phyloP scores from a whole-genome alignment of 2,113 vertebrate species.

The Entelurus aequoreus region DNA sequence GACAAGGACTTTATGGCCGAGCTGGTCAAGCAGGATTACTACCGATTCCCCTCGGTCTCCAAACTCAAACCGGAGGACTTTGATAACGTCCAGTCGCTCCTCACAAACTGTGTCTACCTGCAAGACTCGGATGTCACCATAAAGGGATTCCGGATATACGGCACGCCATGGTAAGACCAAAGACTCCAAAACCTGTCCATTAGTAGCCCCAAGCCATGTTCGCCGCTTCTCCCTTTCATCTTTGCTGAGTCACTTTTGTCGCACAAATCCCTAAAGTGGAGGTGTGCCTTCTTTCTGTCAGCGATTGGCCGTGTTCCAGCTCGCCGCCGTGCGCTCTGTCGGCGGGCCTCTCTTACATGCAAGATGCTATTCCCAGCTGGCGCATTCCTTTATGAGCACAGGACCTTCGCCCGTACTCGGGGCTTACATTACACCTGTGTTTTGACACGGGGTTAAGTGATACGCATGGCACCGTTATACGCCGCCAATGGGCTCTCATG shows the following conservation, averaged over 20 bases:
- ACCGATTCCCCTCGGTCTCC: conserved; percentile 98
- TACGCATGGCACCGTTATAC: conserved; percentile 50
- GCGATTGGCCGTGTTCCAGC: conserved; percentile 43
- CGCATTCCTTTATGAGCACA: conserved; percentile 49
- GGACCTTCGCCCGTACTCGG: conserved; percentile 34
- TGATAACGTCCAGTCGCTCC: conserved; percentile 96
- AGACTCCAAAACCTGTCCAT: neutral
- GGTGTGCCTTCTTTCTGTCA: conserved; percentile 24
- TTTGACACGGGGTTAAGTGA: conserved; percentile 67
- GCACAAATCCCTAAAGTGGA: conserved; percentile 27
- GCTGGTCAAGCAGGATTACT: conserved; percentile 99
- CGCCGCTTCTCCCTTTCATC: neutral
- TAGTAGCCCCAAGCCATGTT: neutral
- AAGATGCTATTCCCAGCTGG: conserved; percentile 45
- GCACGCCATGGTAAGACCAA: conserved; percentile 86
- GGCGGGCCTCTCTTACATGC: conserved; percentile 28
- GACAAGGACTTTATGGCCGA: conserved; percentile 99
- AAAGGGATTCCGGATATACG: conserved; percentile 98
- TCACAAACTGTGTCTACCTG: conserved; percentile 99
- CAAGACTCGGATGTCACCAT: conserved; percentile 97
- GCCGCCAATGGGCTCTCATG: conserved; percentile 45
- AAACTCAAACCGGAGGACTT: conserved; percentile 99
- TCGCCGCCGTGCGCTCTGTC: conserved; percentile 20
- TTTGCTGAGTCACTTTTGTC: conserved; percentile 12
- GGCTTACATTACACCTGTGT: conserved; percentile 54